A percentile compares a stretch with the other conserved stretches of the same genome.
These are phyloP conservation scores for Hemichromis elongatus DNA, from an alignment of 2,113 vertebrate genomes.

Conservation along the genomic window DNA sequence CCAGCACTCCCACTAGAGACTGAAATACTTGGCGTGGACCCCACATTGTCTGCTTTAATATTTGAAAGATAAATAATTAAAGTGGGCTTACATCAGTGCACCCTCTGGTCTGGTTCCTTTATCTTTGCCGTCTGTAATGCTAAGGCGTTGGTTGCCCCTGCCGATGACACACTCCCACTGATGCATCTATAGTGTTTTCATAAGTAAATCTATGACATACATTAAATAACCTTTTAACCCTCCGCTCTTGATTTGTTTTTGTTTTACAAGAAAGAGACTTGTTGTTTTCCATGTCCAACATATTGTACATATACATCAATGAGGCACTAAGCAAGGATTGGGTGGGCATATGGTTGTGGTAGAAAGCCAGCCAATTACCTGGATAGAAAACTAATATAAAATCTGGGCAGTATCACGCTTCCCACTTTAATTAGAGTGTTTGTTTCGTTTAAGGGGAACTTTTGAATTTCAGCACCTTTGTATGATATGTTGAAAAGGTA, in stretches of 20 bases:
- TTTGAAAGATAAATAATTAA: conserved; percentile 69
- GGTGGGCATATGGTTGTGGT: background rate
- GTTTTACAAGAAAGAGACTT: background rate
- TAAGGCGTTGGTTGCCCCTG: conserved; percentile 4
- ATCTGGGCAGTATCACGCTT: fast-evolving
- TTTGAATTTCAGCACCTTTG: background rate
- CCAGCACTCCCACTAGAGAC: conserved; percentile 34
- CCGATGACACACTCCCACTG: background rate
- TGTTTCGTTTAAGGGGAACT: background rate
- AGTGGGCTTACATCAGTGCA: conserved; percentile 54
- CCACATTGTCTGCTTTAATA: conserved; percentile 59
- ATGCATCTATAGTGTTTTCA: conserved; percentile 23
- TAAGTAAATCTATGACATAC: background rate
- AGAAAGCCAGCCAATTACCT: background rate
- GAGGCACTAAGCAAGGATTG: background rate
- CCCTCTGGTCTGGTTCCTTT: conserved; percentile 25
- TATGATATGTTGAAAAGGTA: background rate
- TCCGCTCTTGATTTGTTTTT: background rate
- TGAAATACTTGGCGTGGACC: conserved; percentile 25
- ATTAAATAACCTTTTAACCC: background rate
- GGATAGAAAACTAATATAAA: background rate
- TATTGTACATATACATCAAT: background rate
- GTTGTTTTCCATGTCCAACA: background rate
- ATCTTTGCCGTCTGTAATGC: conserved; percentile 34
- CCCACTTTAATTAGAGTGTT: background rate